Conservation (phyloP, 1,140 invertebrate species). For the Platyura marginata region DNA sequence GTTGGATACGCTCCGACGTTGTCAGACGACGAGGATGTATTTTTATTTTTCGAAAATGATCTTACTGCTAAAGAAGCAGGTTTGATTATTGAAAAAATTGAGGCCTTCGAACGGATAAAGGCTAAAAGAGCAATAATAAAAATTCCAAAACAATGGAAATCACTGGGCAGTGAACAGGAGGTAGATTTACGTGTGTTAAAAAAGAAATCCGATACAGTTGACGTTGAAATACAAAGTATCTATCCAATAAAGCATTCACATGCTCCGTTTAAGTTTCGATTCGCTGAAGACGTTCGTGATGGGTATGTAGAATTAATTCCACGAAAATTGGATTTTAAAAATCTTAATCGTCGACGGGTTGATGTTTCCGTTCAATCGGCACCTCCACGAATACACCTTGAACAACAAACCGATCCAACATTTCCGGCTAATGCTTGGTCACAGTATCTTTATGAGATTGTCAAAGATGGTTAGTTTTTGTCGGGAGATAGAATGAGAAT, state of each 20-base stretch:
- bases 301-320: slow-evolving; percentile 43
- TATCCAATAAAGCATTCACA: slow-evolving; percentile 20
- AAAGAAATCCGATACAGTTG: slow-evolving; percentile 33
- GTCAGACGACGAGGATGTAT: slow-evolving; percentile 45
- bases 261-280: slow-evolving; percentile 27
- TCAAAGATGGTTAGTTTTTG: slow-evolving; percentile 15
- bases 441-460: slow-evolving; percentile 33
- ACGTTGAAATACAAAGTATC: slow-evolving; percentile 40
- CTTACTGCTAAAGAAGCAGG: slow-evolving; percentile 28
- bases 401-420: slow-evolving; percentile 41
- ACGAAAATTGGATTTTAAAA: slow-evolving; percentile 32
- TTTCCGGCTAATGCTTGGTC: slow-evolving; percentile 45
- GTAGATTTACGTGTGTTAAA: slow-evolving; percentile 31
- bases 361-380: slow-evolving; percentile 31
- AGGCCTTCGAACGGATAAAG: slow-evolving; percentile 37
- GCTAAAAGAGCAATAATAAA: slow-evolving; percentile 42
- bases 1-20: slow-evolving; percentile 45
- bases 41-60: slow-evolving; percentile 30
- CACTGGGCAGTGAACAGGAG: slow-evolving; percentile 41
- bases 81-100: slow-evolving; percentile 32
- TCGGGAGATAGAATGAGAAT: too few species aligned
- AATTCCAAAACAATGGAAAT: slow-evolving; percentile 33
- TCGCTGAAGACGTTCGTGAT: slow-evolving; percentile 35
- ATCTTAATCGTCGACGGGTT: slow-evolving; percentile 32
- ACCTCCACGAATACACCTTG: slow-evolving; percentile 19